Conservation (phyloP, 2,113 vertebrate genomes). For the Heloderma charlesbogerti region DNA sequence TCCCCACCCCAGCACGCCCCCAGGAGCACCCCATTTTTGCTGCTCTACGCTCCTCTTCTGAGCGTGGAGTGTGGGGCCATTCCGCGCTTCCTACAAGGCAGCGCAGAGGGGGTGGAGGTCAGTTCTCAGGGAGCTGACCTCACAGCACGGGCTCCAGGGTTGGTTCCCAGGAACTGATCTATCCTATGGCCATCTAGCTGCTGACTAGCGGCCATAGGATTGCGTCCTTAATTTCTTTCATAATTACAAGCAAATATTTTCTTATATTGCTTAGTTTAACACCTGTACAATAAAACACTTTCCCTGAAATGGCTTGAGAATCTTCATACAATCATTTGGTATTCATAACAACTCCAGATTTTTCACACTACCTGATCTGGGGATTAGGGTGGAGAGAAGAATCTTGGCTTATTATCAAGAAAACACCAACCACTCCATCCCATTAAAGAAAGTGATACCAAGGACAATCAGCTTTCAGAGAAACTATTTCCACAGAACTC, state of each 20-base stretch:
- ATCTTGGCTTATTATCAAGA: slow-evolving; percentile 61
- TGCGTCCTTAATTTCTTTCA: neutral
- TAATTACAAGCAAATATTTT: slow-evolving; percentile 55
- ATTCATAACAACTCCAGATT: slow-evolving; percentile 61
- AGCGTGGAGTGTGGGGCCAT: too few relatives aligned
- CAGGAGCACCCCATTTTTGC: too few relatives aligned
- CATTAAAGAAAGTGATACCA: slow-evolving; percentile 63
- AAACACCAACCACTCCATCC: slow-evolving; percentile 65
- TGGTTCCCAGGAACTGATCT: too few relatives aligned
- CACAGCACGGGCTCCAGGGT: too few relatives aligned
- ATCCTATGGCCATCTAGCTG: too few relatives aligned
- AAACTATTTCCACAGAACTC: slow-evolving; percentile 53
- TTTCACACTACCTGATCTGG: slow-evolving; percentile 53
- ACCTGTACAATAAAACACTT: neutral
- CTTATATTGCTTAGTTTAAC: slow-evolving; percentile 35
- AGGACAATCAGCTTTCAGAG: slow-evolving; percentile 42
- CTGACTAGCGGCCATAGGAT: too few relatives aligned
- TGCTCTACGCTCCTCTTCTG: too few relatives aligned
- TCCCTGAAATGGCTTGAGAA: slow-evolving; percentile 49
- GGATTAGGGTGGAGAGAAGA: slow-evolving; percentile 27
- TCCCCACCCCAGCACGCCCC: too few relatives aligned
- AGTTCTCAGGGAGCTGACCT: too few relatives aligned
- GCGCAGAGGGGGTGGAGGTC: too few relatives aligned
- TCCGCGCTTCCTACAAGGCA: too few relatives aligned
- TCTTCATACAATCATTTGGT: slow-evolving; percentile 54